Conservation (phyloP, 2,113 vertebrate species). For the Microcebus jonahi region DNA sequence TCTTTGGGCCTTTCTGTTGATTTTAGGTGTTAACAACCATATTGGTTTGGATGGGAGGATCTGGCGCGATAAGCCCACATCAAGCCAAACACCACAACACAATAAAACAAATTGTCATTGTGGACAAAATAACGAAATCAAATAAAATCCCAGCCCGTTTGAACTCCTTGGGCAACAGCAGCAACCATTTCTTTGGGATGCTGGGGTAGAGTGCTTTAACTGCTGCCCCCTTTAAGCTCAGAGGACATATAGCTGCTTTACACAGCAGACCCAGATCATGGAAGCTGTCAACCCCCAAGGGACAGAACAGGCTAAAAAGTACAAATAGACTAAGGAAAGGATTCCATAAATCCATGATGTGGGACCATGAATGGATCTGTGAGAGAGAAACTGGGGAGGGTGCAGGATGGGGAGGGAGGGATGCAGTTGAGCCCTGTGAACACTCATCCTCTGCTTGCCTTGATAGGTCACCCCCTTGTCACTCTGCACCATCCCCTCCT, state of each 20-base stretch:
- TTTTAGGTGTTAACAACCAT: not conserved
- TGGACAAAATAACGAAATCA: not conserved
- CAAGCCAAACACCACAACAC: not conserved
- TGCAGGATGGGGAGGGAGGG: too few species aligned
- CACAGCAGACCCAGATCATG: not conserved
- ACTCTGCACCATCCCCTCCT: not conserved
- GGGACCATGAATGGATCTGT: not conserved
- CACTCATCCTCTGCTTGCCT: accelerated
- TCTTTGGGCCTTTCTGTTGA: not conserved
- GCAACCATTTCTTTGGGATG: not conserved
- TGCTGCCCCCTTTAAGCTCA: not conserved
- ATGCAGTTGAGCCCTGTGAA: not conserved
- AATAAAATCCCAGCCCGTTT: not conserved
- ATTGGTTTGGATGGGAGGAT: not conserved
- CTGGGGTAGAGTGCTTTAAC: not conserved
- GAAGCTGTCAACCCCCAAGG: not conserved
- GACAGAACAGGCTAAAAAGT: not conserved
- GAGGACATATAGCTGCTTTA: not conserved
- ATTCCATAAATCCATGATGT: not conserved
- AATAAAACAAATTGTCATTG: not conserved
- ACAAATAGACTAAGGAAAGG: not conserved
- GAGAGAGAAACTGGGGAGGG: not conserved
- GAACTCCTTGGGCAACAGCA: not conserved
- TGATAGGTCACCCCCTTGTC: not conserved
- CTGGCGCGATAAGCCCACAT: not conserved